phyloP scores from a whole-genome alignment of 2,888 invertebrate genomes.

The Agrilus biguttatus region DNA sequence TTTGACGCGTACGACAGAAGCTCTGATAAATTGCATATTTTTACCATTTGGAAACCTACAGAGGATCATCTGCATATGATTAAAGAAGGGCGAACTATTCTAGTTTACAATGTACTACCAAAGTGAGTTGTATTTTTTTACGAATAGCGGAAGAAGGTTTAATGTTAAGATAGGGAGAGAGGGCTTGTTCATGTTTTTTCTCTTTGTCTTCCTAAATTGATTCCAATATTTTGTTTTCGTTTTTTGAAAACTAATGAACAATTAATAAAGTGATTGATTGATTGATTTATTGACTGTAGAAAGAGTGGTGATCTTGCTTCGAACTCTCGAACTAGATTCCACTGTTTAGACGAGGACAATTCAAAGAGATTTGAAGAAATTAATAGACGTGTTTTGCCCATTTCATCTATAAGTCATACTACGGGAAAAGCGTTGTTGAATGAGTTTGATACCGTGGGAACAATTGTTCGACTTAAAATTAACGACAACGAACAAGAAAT shows the following conservation, averaged over 20 bases:
- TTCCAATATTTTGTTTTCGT: too few relatives aligned
- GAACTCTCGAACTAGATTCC: conserved; percentile 12
- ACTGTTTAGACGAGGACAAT: conserved; percentile 13
- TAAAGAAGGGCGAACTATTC: conserved; percentile 46
- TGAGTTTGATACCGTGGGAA: conserved; percentile 61
- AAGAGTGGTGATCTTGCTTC: conserved; percentile 18
- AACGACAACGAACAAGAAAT: conserved; percentile 39
- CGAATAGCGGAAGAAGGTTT: conserved; percentile 4
- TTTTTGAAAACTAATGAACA: too few relatives aligned
- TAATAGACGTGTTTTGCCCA: conserved; percentile 21
- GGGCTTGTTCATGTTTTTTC: too few relatives aligned
- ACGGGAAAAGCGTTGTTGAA: conserved; percentile 37
- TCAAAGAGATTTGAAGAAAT: conserved; percentile 7
- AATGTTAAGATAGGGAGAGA: background rate
- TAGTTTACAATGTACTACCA: conserved; percentile 43
- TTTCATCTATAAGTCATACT: conserved; percentile 30
- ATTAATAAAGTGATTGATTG: background rate
- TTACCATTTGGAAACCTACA: conserved; percentile 59
- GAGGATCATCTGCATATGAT: conserved; percentile 43
- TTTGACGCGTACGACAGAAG: conserved; percentile 23
- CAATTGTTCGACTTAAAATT: conserved; percentile 44
- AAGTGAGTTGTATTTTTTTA: conserved; percentile 16
- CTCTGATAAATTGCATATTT: conserved; percentile 26
- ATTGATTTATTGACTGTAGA: conserved; percentile 11
- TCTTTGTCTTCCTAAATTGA: too few relatives aligned